A percentile compares a stretch with the other conserved stretches of the same genome.
These are phyloP conservation scores for Spheniscus humboldti DNA, from an alignment of 2,797 vertebrate genomes.

Conservation along the genomic window DNA sequence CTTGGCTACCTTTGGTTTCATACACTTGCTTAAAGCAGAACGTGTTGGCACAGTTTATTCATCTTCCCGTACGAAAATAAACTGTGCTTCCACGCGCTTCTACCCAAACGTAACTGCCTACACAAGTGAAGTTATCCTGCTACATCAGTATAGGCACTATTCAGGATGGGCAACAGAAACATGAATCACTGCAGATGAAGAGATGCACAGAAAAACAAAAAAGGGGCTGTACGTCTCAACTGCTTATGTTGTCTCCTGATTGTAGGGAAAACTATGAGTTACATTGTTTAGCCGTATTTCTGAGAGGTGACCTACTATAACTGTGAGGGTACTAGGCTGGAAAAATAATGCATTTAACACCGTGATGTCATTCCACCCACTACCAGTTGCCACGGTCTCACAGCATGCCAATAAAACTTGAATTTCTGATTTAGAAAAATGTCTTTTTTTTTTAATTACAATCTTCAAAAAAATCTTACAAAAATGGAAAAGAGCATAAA, in stretches of 20 bases:
- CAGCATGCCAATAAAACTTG: not conserved
- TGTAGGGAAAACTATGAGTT: not conserved
- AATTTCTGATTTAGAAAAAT: not conserved
- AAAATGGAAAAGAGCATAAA: not conserved
- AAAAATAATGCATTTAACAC: not conserved
- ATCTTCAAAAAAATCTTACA: not conserved
- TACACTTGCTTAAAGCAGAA: not conserved
- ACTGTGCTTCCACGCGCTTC: not conserved
- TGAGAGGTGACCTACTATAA: not conserved
- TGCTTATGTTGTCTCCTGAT: not conserved
- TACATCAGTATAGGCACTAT: not conserved
- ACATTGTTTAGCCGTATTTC: not conserved
- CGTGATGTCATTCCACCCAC: not conserved
- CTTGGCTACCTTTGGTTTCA: conserved; percentile 34
- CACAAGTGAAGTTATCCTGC: not conserved
- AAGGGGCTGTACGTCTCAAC: not conserved
- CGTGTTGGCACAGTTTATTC: conserved; percentile 20
- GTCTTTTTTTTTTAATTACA: not conserved
- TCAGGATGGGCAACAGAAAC: not conserved
- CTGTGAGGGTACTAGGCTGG: not conserved
- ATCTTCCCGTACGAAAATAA: conserved; percentile 18
- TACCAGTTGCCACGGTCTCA: not conserved
- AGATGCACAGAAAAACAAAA: not conserved
- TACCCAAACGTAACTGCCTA: conserved; percentile 20
- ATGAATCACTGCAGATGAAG: not conserved